Conservation (phyloP, 2,888 invertebrate genomes). For the Leptinotarsa rubiginosa region DNA sequence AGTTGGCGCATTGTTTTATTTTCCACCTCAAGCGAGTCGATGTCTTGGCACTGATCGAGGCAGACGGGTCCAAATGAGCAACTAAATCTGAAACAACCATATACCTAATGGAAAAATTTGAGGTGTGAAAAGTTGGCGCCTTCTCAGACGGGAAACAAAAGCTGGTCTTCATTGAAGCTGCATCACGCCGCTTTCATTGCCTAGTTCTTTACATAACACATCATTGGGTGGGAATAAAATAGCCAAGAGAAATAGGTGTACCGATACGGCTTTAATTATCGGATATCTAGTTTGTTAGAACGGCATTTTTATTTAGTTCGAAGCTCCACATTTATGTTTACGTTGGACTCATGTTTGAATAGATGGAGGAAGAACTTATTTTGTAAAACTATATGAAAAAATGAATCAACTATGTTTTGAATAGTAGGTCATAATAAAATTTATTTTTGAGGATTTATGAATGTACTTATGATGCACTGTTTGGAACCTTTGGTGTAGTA, state of each 20-base stretch:
- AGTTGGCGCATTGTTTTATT: constrained; percentile 20
- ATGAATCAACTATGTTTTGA: too few species aligned
- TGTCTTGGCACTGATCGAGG: constrained; percentile 30
- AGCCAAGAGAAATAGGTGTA: background rate
- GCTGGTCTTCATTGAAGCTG: constrained; percentile 21
- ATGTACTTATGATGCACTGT: too few species aligned
- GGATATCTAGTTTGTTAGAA: background rate
- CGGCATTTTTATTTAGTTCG: too few species aligned
- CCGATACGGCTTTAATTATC: background rate
- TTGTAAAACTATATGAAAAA: too few species aligned
- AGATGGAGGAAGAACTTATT: too few species aligned
- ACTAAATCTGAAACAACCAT: constrained; percentile 28
- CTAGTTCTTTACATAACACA: background rate
- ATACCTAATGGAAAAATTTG: constrained; percentile 40
- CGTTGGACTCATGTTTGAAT: too few species aligned
- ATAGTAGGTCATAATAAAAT: too few species aligned
- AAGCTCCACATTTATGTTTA: too few species aligned
- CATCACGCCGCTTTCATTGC: background rate
- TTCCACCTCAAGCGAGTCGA: constrained; percentile 3
- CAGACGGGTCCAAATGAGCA: constrained; percentile 32
- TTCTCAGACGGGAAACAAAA: constrained; percentile 22
- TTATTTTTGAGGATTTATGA: too few species aligned
- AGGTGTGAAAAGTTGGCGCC: constrained; percentile 47
- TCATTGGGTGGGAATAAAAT: constrained; percentile 1
- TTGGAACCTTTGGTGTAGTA: too few species aligned